Evolutionary conservation across 2,113 vertebrate species (phyloP).

Genomic region (Numida meleagris): DNA sequence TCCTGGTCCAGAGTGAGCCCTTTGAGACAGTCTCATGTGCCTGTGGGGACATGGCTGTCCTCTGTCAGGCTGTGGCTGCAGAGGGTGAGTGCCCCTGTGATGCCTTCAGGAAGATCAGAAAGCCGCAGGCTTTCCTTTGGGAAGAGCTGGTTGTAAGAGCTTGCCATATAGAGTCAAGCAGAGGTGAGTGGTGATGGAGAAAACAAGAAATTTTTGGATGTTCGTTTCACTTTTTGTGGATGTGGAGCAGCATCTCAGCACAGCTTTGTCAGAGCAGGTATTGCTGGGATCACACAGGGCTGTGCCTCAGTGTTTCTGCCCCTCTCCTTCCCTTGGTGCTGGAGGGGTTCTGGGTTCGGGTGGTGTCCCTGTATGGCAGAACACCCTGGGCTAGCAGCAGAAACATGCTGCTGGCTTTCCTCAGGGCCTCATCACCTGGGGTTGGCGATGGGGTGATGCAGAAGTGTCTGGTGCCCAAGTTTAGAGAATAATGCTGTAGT

Average conservation of each 20-base stretch:
- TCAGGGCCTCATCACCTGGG: not conserved
- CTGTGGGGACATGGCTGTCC: fast-evolving
- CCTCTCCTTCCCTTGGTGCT: not conserved
- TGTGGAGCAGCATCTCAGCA: not conserved
- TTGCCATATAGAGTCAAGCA: not conserved
- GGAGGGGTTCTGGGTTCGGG: not conserved
- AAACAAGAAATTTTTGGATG: not conserved
- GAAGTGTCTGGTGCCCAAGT: not conserved
- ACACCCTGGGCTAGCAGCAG: not conserved
- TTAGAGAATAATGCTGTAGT: fast-evolving
- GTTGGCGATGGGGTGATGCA: not conserved
- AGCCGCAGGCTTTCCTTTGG: not conserved
- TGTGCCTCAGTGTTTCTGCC: fast-evolving
- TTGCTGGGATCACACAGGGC: not conserved
- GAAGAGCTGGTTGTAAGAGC: not conserved
- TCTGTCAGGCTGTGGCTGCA: not conserved
- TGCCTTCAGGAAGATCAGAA: not conserved
- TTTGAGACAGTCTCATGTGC: not conserved
- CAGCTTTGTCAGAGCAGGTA: not conserved
- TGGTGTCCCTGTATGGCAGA: not conserved
- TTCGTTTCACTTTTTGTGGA: not conserved
- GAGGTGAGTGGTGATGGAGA: not conserved
- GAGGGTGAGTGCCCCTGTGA: fast-evolving
- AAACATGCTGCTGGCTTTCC: not conserved
- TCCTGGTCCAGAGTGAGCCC: not conserved